These are phyloP conservation scores for Entomobrya proxima DNA, from an alignment of 2,888 invertebrate species.

Conservation along the genomic window DNA sequence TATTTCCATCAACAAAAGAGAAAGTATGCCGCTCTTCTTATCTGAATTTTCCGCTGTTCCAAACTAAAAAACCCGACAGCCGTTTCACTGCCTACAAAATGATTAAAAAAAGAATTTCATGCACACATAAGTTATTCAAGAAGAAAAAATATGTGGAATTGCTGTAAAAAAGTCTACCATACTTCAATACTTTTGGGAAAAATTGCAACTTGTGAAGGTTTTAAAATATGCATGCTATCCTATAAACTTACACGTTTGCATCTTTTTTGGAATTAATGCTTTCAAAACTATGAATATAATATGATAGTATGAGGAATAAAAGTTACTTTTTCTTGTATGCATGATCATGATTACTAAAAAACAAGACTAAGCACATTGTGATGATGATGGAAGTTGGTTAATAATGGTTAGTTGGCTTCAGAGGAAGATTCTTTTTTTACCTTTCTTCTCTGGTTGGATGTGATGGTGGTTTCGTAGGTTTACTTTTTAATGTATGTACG, in stretches of 20 bases:
- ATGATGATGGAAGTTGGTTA: not conserved
- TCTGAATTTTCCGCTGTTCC: not conserved
- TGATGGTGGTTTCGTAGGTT: not conserved
- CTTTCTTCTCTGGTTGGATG: not conserved
- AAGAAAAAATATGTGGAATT: not conserved
- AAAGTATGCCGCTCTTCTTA: not conserved
- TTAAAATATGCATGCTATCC: not conserved
- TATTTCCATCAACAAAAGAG: slow-evolving; percentile 6
- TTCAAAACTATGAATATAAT: not conserved
- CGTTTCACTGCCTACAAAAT: not conserved
- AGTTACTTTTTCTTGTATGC: not conserved
- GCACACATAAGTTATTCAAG: not conserved
- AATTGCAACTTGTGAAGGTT: not conserved
- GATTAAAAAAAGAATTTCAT: not conserved
- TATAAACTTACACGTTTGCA: not conserved
- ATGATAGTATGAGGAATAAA: not conserved
- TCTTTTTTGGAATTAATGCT: not conserved
- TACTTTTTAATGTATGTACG: not conserved
- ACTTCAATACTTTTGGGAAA: not conserved
- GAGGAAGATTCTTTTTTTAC: not conserved
- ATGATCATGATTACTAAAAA: not conserved
- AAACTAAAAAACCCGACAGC: not conserved
- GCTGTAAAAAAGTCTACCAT: not conserved
- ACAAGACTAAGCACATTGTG: not conserved
- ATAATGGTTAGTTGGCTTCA: not conserved